Evolutionary conservation across 2,888 invertebrate genomes (phyloP).

Genomic region (Hydraecia micacea): DNA sequence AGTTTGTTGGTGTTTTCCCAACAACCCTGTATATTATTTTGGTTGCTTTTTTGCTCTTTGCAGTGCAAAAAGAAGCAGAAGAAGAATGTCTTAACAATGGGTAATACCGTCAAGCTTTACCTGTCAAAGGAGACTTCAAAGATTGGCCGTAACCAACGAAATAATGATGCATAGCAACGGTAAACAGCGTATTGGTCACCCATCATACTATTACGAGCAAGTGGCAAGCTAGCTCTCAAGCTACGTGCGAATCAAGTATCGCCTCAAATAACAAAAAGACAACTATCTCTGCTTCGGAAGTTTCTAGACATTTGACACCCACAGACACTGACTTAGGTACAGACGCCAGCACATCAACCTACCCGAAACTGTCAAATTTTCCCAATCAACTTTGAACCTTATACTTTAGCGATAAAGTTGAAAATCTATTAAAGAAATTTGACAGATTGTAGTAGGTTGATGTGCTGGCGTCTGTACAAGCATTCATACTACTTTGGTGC

Average conservation of each 20-base stretch:
- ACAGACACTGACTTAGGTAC: constrained; percentile 4
- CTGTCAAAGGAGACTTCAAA: not conserved
- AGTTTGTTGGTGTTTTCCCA: no score
- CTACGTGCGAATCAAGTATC: constrained; percentile 5
- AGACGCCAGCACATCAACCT: no score
- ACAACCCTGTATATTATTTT: no score
- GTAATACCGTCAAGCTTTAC: not conserved
- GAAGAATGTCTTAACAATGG: not conserved
- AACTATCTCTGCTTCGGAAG: not conserved
- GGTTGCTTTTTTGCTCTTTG: not conserved
- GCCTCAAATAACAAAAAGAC: constrained; percentile 16
- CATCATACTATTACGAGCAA: not conserved
- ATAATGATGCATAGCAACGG: not conserved
- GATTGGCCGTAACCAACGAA: not conserved
- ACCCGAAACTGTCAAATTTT: no score
- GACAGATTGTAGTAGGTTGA: no score
- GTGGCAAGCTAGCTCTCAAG: not conserved
- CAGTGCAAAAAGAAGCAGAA: not conserved
- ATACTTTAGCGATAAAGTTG: no score
- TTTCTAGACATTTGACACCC: constrained; percentile 28
- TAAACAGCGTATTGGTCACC: not conserved
- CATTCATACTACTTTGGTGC: constrained; percentile 7
- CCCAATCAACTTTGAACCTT: no score
- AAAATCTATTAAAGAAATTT: no score
- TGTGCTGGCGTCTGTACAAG: no score